Evolutionary conservation across 92 coral and sea anemone genomes (phyloP), one percentile per base, ranked within the genome.

Genomic region (Nematostella vectensis): DNA sequence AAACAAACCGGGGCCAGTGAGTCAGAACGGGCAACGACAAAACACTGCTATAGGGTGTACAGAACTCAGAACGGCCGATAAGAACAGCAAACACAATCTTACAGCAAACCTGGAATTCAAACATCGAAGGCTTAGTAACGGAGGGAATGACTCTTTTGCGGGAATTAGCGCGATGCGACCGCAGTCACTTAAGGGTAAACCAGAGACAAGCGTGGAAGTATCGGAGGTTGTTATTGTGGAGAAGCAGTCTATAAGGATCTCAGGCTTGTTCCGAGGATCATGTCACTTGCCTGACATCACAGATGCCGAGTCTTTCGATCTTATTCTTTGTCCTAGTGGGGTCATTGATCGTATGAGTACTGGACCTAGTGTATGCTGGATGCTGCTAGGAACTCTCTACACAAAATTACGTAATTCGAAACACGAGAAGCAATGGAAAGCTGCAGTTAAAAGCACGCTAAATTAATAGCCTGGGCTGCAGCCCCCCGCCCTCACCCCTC

Each of bases 331-430:
- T 30, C 88, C 95, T 3, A 76, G 83, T 23, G 30, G 27, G 24
- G 45, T 48, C 26, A 70, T 70, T 29, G 58, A 16, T 6, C 40
- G 40, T 6, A 52, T 64, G 53, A 27, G 19, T 20, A 20, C 59
- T 21, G 43, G 57, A 3, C 47, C 59, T 1, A 9, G 39, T 18
- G 60, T 37, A 1, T 72, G 75, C 45, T 85, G 95, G 95, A 15
- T 76, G 3, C 55, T 85, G 25, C 33, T 80, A 48, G 95, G 95
- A 2, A 85, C 95, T 2, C 24, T 85, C 71, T 80, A 75, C 53
- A 85, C 88, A 0, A 85, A 85, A 56, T 61, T 61, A 2, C 29
- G 55, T 8, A 45, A 59, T 27, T 61, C 50, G 2, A 85, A 80
- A 58, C 68, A 74, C 39, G 58, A 55, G 31, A 63, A 65, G 8